phyloP scores from a whole-genome alignment of 2,888 invertebrate genomes.

The Serripes groenlandicus region DNA sequence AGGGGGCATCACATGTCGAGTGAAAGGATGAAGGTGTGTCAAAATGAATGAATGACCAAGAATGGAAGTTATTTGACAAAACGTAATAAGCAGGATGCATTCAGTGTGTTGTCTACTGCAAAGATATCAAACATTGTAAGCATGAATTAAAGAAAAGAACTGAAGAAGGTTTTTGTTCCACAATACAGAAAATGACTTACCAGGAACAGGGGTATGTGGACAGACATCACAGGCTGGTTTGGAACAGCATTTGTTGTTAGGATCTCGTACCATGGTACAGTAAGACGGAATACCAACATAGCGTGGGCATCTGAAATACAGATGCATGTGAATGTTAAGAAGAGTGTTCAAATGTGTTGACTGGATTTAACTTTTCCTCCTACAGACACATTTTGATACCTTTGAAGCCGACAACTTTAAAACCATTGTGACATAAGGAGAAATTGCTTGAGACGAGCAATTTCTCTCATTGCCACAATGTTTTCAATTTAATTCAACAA shows the following conservation, averaged over 20 bases:
- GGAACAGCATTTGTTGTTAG: conserved; percentile 67
- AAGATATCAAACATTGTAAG: too few relatives aligned
- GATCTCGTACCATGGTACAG: conserved; percentile 67
- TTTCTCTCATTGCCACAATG: background rate
- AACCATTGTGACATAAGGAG: background rate
- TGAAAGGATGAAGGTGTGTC: too few relatives aligned
- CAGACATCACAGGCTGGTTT: conserved; percentile 65
- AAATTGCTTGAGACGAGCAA: background rate
- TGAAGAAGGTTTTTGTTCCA: too few relatives aligned
- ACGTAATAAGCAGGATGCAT: too few relatives aligned
- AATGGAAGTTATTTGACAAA: too few relatives aligned
- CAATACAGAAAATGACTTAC: background rate
- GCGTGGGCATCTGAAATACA: conserved; percentile 60
- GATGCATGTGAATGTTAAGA: background rate
- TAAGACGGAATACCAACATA: conserved; percentile 67
- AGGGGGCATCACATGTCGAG: too few relatives aligned
- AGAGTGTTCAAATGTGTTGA: background rate
- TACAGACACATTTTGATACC: background rate
- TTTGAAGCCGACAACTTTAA: background rate
- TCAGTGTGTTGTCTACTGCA: too few relatives aligned
- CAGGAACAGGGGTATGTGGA: conserved; percentile 63
- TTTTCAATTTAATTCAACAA: too few relatives aligned
- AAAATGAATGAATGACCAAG: too few relatives aligned
- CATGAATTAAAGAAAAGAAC: too few relatives aligned
- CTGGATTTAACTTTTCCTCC: background rate